Evolutionary conservation across 1,140 invertebrate genomes (phyloP).

Genomic region (Muscidifurax raptorellus): DNA sequence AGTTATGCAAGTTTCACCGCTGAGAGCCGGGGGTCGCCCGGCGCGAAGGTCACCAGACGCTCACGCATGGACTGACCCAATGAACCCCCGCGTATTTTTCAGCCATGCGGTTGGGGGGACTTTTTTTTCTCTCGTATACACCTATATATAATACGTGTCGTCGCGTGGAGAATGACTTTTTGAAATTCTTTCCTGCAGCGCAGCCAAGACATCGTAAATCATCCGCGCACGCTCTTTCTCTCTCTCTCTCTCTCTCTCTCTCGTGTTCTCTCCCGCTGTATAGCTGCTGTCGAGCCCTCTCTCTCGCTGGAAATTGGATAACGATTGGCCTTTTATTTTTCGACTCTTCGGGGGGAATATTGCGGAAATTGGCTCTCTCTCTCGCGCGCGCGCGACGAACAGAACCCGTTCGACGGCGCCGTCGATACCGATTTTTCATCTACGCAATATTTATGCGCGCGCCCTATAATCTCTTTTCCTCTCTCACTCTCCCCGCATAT

Average conservation of each 20-base stretch:
- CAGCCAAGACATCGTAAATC: constrained; percentile 18
- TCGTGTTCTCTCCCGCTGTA: neutral
- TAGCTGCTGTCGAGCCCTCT: no score
- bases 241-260: neutral
- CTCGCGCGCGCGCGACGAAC: neutral
- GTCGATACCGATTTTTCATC: no score
- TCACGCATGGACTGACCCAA: constrained; percentile 9
- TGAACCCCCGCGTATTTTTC: constrained; percentile 2
- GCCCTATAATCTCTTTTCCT: neutral
- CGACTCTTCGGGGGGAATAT: neutral
- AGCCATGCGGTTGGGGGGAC: neutral
- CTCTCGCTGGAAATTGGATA: constrained; percentile 17
- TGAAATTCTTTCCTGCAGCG: constrained; percentile 11
- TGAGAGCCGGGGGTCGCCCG: neutral
- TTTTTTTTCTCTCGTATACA: neutral
- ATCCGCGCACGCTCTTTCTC: neutral
- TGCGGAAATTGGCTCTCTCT: neutral
- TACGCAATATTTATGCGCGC: no score
- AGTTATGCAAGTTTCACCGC: constrained; percentile 59
- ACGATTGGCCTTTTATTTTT: constrained; percentile 6
- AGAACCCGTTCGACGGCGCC: no score
- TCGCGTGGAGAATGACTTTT: constrained; percentile 9
- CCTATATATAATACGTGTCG: neutral
- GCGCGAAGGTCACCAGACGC: constrained; percentile 1
- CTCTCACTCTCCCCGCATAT: no score